These are phyloP conservation scores for Clarias fuscus DNA, from an alignment of 2,797 vertebrate species.

Conservation along the genomic window DNA sequence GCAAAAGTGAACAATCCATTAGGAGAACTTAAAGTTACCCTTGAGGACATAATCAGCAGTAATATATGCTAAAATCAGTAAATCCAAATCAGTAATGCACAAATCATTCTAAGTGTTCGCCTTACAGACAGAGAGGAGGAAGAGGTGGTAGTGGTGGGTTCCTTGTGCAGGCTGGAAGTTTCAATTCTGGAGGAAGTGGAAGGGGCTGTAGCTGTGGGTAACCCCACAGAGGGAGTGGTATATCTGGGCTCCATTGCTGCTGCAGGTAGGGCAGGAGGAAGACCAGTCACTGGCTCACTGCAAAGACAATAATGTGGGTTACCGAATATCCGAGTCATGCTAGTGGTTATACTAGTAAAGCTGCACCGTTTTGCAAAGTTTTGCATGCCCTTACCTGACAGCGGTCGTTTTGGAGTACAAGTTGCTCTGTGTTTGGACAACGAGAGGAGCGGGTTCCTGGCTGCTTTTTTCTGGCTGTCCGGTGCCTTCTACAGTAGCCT, in stretches of 20 bases:
- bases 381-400: conserved; percentile 72
- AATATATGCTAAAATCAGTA: neutral
- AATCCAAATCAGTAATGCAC: neutral
- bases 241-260: conserved; percentile 81
- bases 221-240: conserved; percentile 83
- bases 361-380: neutral
- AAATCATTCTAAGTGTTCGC: neutral
- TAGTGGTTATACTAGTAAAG: neutral
- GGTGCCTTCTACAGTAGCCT: conserved; percentile 80
- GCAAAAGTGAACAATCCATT: conserved; percentile 32
- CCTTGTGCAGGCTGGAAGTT: conserved; percentile 61
- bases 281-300: conserved; percentile 87
- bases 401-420: conserved; percentile 86
- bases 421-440: conserved; percentile 74
- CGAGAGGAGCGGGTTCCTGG: conserved; percentile 52
- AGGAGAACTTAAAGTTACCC: neutral
- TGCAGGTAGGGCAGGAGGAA: conserved; percentile 76
- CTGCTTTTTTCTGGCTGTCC: conserved; percentile 74
- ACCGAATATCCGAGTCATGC: neutral
- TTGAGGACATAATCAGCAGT: neutral
- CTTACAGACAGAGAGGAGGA: conserved; percentile 78
- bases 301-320: conserved; percentile 28
- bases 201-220: conserved; percentile 72
- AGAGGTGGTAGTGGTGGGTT: conserved; percentile 58
- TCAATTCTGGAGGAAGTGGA: conserved; percentile 72